phyloP scores from a whole-genome alignment of 2,797 vertebrate genomes.

The Geotrypetes seraphini region DNA sequence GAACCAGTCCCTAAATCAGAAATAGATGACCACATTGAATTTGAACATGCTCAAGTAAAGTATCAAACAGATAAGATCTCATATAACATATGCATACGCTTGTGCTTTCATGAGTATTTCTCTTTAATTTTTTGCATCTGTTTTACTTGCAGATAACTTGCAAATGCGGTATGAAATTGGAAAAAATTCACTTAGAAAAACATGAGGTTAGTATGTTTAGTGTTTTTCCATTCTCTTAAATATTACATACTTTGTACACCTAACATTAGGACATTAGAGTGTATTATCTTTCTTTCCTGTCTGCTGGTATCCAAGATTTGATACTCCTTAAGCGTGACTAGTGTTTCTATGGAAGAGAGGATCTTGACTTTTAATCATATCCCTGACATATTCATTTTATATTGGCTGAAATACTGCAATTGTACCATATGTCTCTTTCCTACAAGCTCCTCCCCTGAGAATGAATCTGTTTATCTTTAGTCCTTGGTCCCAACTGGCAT shows the following conservation, averaged over 20 bases:
- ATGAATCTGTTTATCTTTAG: background rate
- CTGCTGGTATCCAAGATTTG: too few relatives aligned
- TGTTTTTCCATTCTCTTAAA: fast-evolving
- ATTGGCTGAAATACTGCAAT: background rate
- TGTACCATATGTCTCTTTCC: background rate
- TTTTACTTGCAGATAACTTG: constrained; percentile 73
- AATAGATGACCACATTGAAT: constrained; percentile 70
- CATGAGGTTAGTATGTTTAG: constrained; percentile 68
- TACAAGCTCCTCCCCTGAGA: background rate
- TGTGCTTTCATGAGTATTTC: too few relatives aligned
- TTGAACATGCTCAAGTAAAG: constrained; percentile 77
- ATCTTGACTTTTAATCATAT: too few relatives aligned
- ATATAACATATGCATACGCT: too few relatives aligned
- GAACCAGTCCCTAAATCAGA: constrained; percentile 78
- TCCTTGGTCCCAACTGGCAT: background rate
- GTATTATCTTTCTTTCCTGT: too few relatives aligned
- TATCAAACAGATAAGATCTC: too few relatives aligned
- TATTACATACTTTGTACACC: fast-evolving
- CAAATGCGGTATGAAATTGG: constrained; percentile 82
- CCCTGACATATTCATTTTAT: too few relatives aligned
- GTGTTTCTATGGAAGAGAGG: too few relatives aligned
- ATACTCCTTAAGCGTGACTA: too few relatives aligned
- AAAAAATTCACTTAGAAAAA: constrained; percentile 64
- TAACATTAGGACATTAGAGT: too few relatives aligned
- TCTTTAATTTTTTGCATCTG: too few relatives aligned